A percentile compares a stretch with the other conserved stretches of the same genome.
These are phyloP conservation scores for Trachops cirrhosus DNA, from an alignment of 2,797 vertebrate genomes.

Conservation along the genomic window DNA sequence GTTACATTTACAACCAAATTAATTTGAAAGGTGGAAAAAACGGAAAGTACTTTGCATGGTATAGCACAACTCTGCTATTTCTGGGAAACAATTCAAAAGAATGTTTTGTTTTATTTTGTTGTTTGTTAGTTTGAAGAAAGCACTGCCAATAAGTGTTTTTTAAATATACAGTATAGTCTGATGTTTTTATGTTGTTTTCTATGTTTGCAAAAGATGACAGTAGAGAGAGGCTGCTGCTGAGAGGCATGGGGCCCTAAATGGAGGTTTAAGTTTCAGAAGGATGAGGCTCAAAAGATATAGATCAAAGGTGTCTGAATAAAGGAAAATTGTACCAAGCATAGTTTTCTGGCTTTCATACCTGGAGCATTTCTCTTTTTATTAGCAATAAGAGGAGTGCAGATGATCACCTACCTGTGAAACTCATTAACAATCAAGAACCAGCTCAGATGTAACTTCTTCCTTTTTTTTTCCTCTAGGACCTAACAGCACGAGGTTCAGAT, in stretches of 20 bases:
- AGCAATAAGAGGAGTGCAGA: neutral
- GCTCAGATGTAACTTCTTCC: neutral
- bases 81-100: neutral
- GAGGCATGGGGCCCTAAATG: neutral
- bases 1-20: neutral
- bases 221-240: neutral
- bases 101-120: neutral
- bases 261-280: neutral
- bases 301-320: neutral
- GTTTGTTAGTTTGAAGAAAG: neutral
- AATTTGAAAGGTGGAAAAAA: neutral
- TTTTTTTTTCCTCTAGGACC: neutral
- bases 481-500: neutral
- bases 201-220: neutral
- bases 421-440: neutral
- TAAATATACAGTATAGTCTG: neutral
- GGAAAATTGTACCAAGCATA: neutral
- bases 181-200: neutral
- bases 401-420: neutral
- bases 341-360: neutral
- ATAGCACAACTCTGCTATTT: neutral
- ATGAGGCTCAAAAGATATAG: rapidly evolving
- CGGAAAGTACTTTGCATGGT: neutral
- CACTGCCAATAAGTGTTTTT: neutral
- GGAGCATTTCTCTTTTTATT: neutral